Conservation (phyloP, 2,113 vertebrate genomes). For the Myotis lucifugus region DNA sequence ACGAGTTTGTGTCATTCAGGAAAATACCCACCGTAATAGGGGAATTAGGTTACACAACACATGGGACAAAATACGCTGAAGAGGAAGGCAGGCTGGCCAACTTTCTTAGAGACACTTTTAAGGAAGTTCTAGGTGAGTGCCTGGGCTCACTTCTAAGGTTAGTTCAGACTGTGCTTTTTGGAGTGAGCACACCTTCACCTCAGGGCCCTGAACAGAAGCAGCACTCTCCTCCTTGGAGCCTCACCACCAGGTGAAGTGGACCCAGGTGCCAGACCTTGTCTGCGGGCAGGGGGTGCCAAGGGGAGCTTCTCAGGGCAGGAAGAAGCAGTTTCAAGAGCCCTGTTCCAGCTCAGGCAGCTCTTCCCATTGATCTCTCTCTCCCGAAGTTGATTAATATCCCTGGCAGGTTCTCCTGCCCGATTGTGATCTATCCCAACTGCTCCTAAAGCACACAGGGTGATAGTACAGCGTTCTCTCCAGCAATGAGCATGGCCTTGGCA, state of each 20-base stretch:
- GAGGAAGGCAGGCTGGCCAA: neutral
- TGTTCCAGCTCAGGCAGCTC: no score
- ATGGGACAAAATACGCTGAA: neutral
- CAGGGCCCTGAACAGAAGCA: neutral
- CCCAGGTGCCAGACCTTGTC: neutral
- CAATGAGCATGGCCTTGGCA: neutral
- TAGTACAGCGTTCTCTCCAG: neutral
- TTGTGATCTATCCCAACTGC: neutral
- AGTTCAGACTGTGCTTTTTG: neutral
- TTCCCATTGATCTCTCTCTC: neutral
- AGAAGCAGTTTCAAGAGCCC: neutral
- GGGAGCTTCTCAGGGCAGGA: neutral
- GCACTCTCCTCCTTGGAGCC: neutral
- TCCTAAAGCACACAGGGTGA: neutral
- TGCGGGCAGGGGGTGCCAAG: neutral
- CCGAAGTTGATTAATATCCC: no score
- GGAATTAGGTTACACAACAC: accelerated
- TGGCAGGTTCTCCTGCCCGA: neutral
- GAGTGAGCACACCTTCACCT: neutral
- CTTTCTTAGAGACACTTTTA: neutral
- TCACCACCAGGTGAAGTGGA: neutral
- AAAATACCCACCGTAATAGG: neutral
- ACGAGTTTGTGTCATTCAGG: neutral
- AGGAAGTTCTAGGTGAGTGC: neutral
- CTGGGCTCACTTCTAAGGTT: neutral